phyloP scores from a whole-genome alignment of 2,888 invertebrate genomes.

The Chrysomela aeneicollis region DNA sequence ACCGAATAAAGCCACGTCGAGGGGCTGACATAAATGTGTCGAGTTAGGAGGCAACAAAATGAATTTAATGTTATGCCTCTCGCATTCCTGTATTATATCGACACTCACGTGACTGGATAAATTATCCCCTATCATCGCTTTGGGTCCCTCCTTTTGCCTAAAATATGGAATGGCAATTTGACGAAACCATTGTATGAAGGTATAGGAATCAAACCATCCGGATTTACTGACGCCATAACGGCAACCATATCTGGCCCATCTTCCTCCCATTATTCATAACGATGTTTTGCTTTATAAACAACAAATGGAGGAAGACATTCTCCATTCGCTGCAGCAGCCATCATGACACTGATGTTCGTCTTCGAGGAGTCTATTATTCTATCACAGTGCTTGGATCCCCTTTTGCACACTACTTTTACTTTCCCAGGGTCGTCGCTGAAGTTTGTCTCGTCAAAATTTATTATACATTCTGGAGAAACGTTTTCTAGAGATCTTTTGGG shows the following conservation, averaged over 20 bases:
- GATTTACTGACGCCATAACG: conserved; percentile 48
- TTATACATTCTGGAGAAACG: conserved; percentile 19
- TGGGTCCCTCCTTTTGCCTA: conserved; percentile 43
- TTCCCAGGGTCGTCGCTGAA: conserved; percentile 28
- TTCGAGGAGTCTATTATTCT: conserved; percentile 41
- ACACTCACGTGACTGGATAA: conserved; percentile 45
- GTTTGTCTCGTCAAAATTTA: conserved; percentile 31
- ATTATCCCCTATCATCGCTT: conserved; percentile 53
- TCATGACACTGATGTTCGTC: conserved; percentile 15
- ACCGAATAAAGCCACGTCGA: conserved; percentile 8
- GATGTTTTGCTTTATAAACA: conserved; percentile 48
- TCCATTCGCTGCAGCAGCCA: conserved; percentile 19
- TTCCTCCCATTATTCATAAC: conserved; percentile 47
- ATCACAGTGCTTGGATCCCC: conserved; percentile 21
- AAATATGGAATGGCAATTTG: conserved; percentile 42
- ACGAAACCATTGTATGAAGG: conserved; percentile 43
- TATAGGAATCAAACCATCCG: conserved; percentile 43
- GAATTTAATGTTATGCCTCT: conserved; percentile 48
- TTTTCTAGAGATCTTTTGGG: conserved; percentile 19
- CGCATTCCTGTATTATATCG: conserved; percentile 46
- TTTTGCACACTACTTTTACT: conserved; percentile 36
- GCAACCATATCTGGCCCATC: conserved; percentile 43
- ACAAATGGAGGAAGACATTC: conserved; percentile 40
- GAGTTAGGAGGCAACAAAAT: conserved; percentile 11
- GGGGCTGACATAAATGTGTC: conserved; percentile 13